phyloP scores from a whole-genome alignment of 1,140 invertebrate genomes.

The Aphis craccivora region DNA sequence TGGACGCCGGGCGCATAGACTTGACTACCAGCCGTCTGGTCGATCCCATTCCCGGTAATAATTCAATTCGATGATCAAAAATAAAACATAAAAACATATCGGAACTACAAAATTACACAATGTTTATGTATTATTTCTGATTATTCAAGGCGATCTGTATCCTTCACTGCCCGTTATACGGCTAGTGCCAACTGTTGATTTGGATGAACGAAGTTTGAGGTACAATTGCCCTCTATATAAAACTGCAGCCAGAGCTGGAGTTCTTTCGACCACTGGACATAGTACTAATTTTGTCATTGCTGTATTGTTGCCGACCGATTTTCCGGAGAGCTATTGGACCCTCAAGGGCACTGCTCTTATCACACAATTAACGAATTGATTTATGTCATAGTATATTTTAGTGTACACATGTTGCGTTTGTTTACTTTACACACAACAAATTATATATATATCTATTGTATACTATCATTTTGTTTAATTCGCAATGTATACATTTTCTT shows the following conservation, averaged over 20 bases:
- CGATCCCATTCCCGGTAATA: conserved; percentile 74
- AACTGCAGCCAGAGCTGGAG: conserved; percentile 72
- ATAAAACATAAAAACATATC: neutral
- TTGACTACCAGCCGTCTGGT: conserved; percentile 69
- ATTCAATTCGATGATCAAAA: neutral
- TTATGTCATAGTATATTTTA: neutral
- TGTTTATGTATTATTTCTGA: conserved; percentile 59
- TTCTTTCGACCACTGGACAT: conserved; percentile 76
- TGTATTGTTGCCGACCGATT: conserved; percentile 72
- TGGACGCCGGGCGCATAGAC: conserved; percentile 88
- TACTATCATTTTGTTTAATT: neutral
- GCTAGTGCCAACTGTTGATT: conserved; percentile 71
- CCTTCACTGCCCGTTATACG: conserved; percentile 77
- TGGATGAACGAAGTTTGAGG: neutral
- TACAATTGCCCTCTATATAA: conserved; percentile 82
- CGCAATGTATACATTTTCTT: neutral
- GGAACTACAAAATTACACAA: neutral
- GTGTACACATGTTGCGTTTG: neutral
- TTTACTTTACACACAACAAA: neutral
- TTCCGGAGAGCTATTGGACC: conserved; percentile 76
- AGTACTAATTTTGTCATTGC: conserved; percentile 82
- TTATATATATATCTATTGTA: neutral
- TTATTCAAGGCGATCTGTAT: conserved; percentile 74
- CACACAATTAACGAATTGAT: conserved; percentile 42
- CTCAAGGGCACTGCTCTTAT: conserved; percentile 79